Base-by-base conservation (phyloP, 2,888 invertebrate species). In the Sarcophaga variegata region DNA sequence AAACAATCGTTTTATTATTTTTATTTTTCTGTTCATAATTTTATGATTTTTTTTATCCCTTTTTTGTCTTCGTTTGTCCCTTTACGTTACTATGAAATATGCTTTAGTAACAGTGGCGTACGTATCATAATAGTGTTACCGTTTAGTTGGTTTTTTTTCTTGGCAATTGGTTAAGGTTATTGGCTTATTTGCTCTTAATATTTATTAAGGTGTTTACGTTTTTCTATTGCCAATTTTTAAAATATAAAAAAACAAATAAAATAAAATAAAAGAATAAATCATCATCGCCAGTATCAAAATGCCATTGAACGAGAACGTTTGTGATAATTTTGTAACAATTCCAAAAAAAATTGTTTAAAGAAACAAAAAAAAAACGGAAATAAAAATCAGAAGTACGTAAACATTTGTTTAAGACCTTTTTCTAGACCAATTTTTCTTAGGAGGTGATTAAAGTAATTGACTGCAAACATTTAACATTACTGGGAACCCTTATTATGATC, bases 121-220 rank as follows among this genome's bases (percentile, higher is more conserved):
- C 71, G 14, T 37, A 45, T 14, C 3, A 45, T 25, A 20, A 25
- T 12, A 20, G 60, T 81, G 49, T 45, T 25, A 78, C 63, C 67
- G 47, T 49, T 63, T 69, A 3, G 14, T 8, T 60, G 4, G 11
- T 71, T 49, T 60, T 71, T 22, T 62, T 54, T 62, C 47, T 76
- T 82, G 82, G 80, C 83, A 86, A 63, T 86, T 69, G 76, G 59
- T 81, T 80, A 79, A 84, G 87, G 87, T 82, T 87, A 84, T 82
- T 87, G 87, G 79, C 87, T 87, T 81, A 84, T 78, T 87, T 84
- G 12, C 70, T 75, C 45, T 12, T 74, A 66, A 81, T 83, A 84
- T 87, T 87, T 87, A 87, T 87, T 84, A 83, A 83, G 86, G 86
- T 87, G 83, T 87, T 87, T 87, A 87, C 86, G 75, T 66, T 78